Conservation (phyloP, 2,797 vertebrate genomes). For the Macropodus opercularis region DNA sequence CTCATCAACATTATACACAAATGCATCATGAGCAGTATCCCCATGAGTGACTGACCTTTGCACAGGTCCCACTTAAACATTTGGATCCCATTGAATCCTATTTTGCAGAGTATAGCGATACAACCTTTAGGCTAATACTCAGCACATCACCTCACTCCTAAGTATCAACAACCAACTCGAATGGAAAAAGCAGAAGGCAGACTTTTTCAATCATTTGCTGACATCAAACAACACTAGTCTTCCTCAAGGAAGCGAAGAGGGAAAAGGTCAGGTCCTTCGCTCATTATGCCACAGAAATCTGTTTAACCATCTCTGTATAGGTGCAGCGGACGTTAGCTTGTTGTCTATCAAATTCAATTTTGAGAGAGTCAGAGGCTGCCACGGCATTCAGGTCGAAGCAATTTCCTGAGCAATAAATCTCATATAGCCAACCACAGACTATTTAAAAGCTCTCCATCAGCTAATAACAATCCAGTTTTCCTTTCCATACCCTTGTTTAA, state of each 20-base stretch:
- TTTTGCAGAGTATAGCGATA: background rate
- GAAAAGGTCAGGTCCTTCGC: constrained; percentile 59
- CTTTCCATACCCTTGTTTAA: constrained; percentile 53
- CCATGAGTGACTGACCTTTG: constrained; percentile 16
- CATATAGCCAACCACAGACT: constrained; percentile 67
- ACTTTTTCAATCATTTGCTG: constrained; percentile 52
- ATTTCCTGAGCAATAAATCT: constrained; percentile 78
- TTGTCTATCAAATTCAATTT: constrained; percentile 83
- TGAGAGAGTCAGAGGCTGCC: constrained; percentile 63
- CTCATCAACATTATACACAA: constrained; percentile 34
- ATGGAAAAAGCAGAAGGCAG: constrained; percentile 18
- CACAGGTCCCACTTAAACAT: constrained; percentile 20
- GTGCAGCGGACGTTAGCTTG: constrained; percentile 58
- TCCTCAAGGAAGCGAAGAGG: constrained; percentile 42
- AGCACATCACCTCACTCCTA: background rate
- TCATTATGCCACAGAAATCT: constrained; percentile 74
- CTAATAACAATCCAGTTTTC: constrained; percentile 65
- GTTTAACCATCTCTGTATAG: constrained; percentile 68
- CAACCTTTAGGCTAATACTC: background rate
- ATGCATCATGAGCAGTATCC: constrained; percentile 22
- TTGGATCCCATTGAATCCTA: background rate
- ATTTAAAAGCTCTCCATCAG: constrained; percentile 71
- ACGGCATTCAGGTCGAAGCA: constrained; percentile 69
- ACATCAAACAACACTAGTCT: constrained; percentile 50
- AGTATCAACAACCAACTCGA: constrained; percentile 11